These are phyloP conservation scores for Drosophila percnosoma DNA, from an alignment of 2,888 invertebrate species.

Conservation along the genomic window DNA sequence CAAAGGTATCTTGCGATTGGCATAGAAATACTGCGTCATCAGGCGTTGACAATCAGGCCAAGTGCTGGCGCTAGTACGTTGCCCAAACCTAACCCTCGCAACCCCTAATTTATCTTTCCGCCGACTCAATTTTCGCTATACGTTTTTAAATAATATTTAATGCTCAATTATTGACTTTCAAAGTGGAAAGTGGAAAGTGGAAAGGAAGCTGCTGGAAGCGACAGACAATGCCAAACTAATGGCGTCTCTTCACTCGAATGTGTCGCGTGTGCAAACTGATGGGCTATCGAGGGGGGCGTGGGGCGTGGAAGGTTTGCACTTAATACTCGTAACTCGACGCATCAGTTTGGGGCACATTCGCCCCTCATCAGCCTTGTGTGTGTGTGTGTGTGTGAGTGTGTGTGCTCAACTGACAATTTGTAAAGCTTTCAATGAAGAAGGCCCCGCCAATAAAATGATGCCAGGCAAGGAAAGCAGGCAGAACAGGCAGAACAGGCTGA, in stretches of 20 bases:
- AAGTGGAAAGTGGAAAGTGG: slow-evolving; percentile 55
- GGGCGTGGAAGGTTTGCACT: slow-evolving; percentile 61
- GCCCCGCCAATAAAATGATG: slow-evolving; percentile 64
- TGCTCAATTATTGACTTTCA: slow-evolving; percentile 79
- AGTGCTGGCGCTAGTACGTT: slow-evolving; percentile 55
- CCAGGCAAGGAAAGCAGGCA: neutral
- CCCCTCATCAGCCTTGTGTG: neutral
- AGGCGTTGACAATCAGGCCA: slow-evolving; percentile 65
- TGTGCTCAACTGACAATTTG: slow-evolving; percentile 76
- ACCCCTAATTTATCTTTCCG: neutral
- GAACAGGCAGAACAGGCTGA: neutral
- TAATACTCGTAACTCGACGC: slow-evolving; percentile 67
- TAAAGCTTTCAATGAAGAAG: slow-evolving; percentile 70
- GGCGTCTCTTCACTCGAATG: slow-evolving; percentile 29
- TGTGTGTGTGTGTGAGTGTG: slow-evolving; percentile 15
- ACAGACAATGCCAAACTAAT: slow-evolving; percentile 79
- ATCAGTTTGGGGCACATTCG: slow-evolving; percentile 18
- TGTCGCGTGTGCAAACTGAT: neutral
- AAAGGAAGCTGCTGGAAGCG: slow-evolving; percentile 26
- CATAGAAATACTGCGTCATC: neutral
- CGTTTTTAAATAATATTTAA: slow-evolving; percentile 76
- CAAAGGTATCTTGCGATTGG: slow-evolving; percentile 18
- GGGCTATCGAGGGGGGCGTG: neutral
- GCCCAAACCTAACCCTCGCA: neutral
- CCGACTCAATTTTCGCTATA: slow-evolving; percentile 31